Conservation (phyloP, 2,888 invertebrate genomes). For the Drosophila bunnanda region DNA sequence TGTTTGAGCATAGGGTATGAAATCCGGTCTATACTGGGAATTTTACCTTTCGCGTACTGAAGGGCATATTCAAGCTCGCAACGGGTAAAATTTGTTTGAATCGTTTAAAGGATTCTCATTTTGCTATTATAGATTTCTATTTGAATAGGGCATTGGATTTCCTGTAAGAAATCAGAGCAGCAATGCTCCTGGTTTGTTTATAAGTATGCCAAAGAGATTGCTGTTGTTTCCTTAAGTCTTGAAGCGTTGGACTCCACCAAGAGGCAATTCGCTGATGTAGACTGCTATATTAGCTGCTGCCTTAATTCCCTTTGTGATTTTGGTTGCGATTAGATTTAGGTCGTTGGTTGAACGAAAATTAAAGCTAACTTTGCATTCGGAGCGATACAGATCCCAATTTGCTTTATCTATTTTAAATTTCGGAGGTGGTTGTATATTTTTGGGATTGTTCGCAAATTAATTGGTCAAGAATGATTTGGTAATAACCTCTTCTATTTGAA, state of each 20-base stretch:
- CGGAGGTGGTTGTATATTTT: neutral
- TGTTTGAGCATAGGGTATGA: conserved; percentile 10
- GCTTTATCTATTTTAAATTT: conserved; percentile 24
- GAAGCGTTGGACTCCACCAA: conserved; percentile 18
- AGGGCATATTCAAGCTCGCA: too few relatives aligned
- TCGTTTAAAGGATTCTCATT: conserved; percentile 13
- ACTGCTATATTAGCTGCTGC: too few relatives aligned
- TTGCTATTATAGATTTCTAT: conserved; percentile 7
- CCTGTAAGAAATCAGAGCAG: conserved; percentile 17
- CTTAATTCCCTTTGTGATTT: conserved; percentile 23
- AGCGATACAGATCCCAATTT: conserved; percentile 16
- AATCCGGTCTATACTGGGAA: neutral
- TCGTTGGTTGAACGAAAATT: conserved; percentile 17
- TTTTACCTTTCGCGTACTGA: too few relatives aligned
- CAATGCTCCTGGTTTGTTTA: conserved; percentile 8
- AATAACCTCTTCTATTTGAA: too few relatives aligned
- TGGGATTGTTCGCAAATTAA: too few relatives aligned
- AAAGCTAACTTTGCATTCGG: conserved; percentile 13
- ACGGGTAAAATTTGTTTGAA: conserved; percentile 9
- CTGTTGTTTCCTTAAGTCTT: conserved; percentile 27
- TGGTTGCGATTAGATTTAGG: conserved; percentile 26
- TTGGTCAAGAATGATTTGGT: too few relatives aligned
- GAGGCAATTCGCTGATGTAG: conserved; percentile 4
- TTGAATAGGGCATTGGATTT: conserved; percentile 22
- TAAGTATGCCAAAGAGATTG: conserved; percentile 30